A percentile compares a stretch with the other conserved stretches of the same genome.
phyloP scores from a whole-genome alignment of 2,888 invertebrate genomes.

The Xanthia icteritia region DNA sequence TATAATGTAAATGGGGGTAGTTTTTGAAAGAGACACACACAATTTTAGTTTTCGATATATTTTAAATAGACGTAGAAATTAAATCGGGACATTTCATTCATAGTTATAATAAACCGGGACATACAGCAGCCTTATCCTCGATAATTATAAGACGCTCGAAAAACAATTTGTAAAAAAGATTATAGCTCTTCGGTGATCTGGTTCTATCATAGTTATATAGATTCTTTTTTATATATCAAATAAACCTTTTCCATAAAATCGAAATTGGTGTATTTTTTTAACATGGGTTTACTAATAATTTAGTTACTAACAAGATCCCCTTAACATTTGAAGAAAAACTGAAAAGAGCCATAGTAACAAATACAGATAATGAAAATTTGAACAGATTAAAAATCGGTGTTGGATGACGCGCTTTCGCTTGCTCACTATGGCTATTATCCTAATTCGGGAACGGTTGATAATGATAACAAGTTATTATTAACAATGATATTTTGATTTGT shows the following conservation, averaged over 20 bases:
- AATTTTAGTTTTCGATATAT: neutral
- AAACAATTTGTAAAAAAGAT: conserved; percentile 70
- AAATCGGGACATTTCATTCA: neutral
- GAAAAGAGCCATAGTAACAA: conserved; percentile 71
- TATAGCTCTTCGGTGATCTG: conserved; percentile 87
- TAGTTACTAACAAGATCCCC: conserved; percentile 83
- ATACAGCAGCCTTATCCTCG: conserved; percentile 59
- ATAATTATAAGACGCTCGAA: conserved; percentile 68
- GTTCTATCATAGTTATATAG: conserved; percentile 84
- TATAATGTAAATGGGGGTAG: neutral
- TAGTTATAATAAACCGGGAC: conserved; percentile 58
- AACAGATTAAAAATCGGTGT: conserved; percentile 77
- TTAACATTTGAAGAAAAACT: conserved; percentile 63
- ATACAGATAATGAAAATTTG: conserved; percentile 67
- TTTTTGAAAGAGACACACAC: neutral
- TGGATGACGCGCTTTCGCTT: conserved; percentile 84
- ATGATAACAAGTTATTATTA: conserved; percentile 69
- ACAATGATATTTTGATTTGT: conserved; percentile 70
- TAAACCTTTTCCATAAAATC: conserved; percentile 90
- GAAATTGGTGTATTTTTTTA: conserved; percentile 90
- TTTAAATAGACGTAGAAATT: neutral
- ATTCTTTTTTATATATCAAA: conserved; percentile 88
- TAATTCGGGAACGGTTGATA: conserved; percentile 79
- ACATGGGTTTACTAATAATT: conserved; percentile 89
- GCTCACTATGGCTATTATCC: conserved; percentile 80